Percentiles rank a stretch among this genome's conserved stretches.
phyloP scores from a whole-genome alignment of 2,113 vertebrate species.

The Sinocyclocheilus grahami region DNA sequence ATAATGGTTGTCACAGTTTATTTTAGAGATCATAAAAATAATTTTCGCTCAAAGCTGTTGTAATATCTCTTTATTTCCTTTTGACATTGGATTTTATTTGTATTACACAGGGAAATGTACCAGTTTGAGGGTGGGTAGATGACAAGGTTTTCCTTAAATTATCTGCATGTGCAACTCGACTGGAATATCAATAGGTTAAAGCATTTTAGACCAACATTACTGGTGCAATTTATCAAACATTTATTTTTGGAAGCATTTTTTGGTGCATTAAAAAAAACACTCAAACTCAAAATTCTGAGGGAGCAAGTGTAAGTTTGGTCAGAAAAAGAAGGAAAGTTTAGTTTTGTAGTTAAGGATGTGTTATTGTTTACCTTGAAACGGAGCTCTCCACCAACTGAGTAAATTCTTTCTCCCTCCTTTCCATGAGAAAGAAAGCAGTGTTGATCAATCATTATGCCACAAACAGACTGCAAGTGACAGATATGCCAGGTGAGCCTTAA shows the following conservation, averaged over 20 bases:
- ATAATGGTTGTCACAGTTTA: too few species aligned
- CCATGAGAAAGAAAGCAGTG: slow-evolving; percentile 53
- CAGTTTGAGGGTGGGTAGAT: neutral
- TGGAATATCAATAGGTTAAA: neutral
- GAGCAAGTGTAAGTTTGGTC: neutral
- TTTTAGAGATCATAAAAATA: too few species aligned
- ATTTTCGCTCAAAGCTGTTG: too few species aligned
- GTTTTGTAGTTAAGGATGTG: neutral
- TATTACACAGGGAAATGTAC: neutral
- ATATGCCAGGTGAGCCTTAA: slow-evolving; percentile 74
- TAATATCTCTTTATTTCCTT: too few species aligned
- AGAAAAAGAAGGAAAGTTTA: neutral
- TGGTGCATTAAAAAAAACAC: neutral
- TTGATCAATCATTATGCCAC: slow-evolving; percentile 73
- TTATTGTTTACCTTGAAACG: neutral
- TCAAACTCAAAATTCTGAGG: too few species aligned
- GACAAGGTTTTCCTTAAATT: neutral
- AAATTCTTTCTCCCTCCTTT: slow-evolving; percentile 21
- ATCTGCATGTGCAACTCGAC: neutral
- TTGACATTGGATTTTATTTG: neutral
- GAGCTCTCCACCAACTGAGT: slow-evolving; percentile 21
- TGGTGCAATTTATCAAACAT: neutral
- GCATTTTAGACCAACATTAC: neutral
- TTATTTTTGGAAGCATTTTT: neutral
- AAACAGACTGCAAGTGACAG: slow-evolving; percentile 68